Base-by-base conservation (phyloP, 2,888 invertebrate species). In the Digitonthophagus gazella region DNA sequence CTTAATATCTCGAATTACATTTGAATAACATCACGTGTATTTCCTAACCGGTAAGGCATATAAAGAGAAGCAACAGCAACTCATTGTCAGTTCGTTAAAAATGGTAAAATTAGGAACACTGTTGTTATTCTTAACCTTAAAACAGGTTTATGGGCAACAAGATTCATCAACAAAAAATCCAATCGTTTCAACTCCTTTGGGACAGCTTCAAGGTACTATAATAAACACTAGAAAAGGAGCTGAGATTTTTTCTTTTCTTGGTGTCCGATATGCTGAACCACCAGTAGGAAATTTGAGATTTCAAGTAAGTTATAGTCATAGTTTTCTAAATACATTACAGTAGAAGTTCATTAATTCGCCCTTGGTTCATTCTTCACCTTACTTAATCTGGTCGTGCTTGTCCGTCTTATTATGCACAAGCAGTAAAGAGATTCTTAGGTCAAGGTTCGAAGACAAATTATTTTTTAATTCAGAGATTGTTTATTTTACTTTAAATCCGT, bases 251-350 rank as follows among this genome's bases (percentile, higher is more conserved):
- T 28, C 67, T 5, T 71, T 71, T 55, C 56, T 64, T 2, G 69
- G 71, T 5, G 22, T 71, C 1, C 67, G 69, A 19, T 71, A 69
- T 15, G 71, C 69, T n/a, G 55, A 67, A 18, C 44, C 71, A 63
- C 71, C 71, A 15, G 20, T 69, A 58, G 66, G 58, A 20, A 55
- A 69, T 5, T 58, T 71, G n/a, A 68, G 71, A 55, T 71, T 71
- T 58, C 58, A 71, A 57, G 71, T 71, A 63, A n/a, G n/a, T n/a
- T n/a, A n/a, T n/a, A n/a, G n/a, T n/a, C n/a, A n/a, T n/a, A n/a
- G n/a, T n/a, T n/a, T n/a, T n/a, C n/a, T n/a, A n/a, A n/a, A n/a
- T n/a, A n/a, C n/a, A n/a, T n/a, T n/a, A n/a, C n/a, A n/a, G n/a
- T n/a, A n/a, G n/a, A n/a, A n/a, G n/a, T n/a, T n/a, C n/a, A n/a